These are phyloP conservation scores for Copidosoma floridanum DNA, from an alignment of 1,140 invertebrate genomes.

Conservation along the genomic window DNA sequence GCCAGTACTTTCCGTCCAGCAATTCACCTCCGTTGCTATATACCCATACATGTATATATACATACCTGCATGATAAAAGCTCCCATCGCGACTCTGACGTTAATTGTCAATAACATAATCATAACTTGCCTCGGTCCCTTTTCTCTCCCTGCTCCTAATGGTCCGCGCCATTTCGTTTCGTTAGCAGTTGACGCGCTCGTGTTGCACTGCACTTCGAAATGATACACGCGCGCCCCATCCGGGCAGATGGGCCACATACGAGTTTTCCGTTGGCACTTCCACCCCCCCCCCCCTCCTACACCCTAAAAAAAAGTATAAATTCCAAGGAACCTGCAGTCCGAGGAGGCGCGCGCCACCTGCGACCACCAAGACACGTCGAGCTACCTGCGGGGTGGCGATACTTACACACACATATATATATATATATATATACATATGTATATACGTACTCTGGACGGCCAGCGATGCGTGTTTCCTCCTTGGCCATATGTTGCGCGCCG, in stretches of 20 bases:
- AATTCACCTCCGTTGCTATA: neutral
- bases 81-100: neutral
- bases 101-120: constrained; percentile 21
- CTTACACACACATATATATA: too few relatives aligned
- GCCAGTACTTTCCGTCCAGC: constrained; percentile 16
- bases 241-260: neutral
- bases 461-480: constrained; percentile 49
- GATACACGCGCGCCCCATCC: neutral
- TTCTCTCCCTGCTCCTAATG: neutral
- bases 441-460: constrained; percentile 35
- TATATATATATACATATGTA: too few relatives aligned
- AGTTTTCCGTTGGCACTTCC: neutral
- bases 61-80: constrained; percentile 9
- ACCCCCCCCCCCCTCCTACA: neutral
- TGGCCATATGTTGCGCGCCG: constrained; percentile 39
- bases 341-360: constrained; percentile 43
- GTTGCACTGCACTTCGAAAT: too few relatives aligned
- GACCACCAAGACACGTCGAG: constrained; percentile 42
- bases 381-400: constrained; percentile 46
- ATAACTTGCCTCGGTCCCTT: constrained; percentile 6
- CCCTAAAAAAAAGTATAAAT: neutral
- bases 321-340: constrained; percentile 16
- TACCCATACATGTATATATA: neutral
- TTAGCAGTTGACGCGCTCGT: too few relatives aligned
- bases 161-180: too few relatives aligned